Evolutionary conservation across 1,140 invertebrate species (phyloP), one percentile per base, ranked within the genome.

Genomic region (Hyles vespertilio): DNA sequence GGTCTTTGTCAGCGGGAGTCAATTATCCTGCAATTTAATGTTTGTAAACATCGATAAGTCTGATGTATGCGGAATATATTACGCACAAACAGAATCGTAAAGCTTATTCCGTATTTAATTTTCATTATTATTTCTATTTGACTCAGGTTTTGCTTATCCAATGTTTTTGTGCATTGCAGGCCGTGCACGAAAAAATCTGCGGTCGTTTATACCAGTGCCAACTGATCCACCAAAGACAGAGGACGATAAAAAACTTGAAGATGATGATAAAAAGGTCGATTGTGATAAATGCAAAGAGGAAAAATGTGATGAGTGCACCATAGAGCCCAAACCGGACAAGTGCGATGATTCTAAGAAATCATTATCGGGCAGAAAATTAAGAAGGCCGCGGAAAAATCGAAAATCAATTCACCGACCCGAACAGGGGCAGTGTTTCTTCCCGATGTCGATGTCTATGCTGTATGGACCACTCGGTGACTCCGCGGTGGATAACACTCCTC

Each of bases 401-500:
- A 89, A 89, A 59, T 77, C 84, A 0, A 48, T 81, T 11, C 55
- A 81, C 43, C 86, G 84, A 59, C 80, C 83, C 40, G 85, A 83
- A n/a, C 72, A 75, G 8, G 74, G 74, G 6, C 81, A 84, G 56
- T 84, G 74, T 58, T 89, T 94, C 80, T 96, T 95, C 87, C 97
- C 97, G 3, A 93, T 94, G 63, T 97, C 96, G 3, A 95, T 97
- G 92, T 93, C 94, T 3, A 92, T 96, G 66, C 91, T 94, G 78
- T 97, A 95, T 84, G 96, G 96, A 34, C 93, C 94, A 6, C 90
- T 96, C 52, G 92, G 92, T 65, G 91, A 94, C 68, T 91, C 93
- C 65, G 51, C 67, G 5, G 56, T 70, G 90, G 93, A 72, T 90
- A 92, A 69, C 72, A 87, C 67, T 71, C 91, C 71, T 72, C 77